These are phyloP conservation scores for Passerculus sandwichensis DNA, from an alignment of 2,797 vertebrate species.

Conservation along the genomic window DNA sequence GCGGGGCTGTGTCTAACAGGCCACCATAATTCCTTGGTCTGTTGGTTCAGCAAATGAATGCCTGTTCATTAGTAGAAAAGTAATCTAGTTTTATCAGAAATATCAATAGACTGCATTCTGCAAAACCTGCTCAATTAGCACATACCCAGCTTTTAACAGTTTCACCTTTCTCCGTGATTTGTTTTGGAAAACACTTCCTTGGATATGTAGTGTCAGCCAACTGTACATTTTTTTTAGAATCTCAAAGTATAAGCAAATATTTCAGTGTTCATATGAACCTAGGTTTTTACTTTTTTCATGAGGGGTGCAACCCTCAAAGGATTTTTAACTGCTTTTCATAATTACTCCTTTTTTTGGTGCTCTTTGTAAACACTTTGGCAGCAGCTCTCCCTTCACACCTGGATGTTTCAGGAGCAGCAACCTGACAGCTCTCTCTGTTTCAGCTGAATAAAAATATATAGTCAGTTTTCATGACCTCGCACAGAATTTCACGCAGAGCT, in stretches of 20 bases:
- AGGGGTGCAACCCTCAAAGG: background rate
- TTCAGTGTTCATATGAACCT: background rate
- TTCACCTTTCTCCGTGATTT: background rate
- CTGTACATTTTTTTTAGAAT: background rate
- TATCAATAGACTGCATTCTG: background rate
- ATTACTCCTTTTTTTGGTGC: background rate
- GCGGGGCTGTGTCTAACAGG: background rate
- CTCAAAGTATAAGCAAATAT: background rate
- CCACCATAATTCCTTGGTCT: background rate
- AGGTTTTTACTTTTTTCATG: background rate
- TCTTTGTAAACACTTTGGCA: background rate
- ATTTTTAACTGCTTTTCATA: background rate
- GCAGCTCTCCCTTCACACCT: background rate
- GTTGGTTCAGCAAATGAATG: constrained; percentile 10
- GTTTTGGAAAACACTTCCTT: constrained; percentile 10
- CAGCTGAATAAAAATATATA: background rate
- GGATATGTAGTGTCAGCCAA: constrained; percentile 5
- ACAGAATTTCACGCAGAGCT: background rate
- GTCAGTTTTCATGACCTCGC: background rate
- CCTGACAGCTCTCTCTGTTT: background rate
- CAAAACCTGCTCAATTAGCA: constrained; percentile 12
- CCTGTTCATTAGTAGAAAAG: background rate
- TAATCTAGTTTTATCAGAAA: constrained; percentile 11
- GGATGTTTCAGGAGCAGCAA: background rate
- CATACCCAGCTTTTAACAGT: background rate